Percentiles rank a stretch among this genome's conserved stretches.
These are phyloP conservation scores for Holothuria leucospilota DNA, from an alignment of 53 echinoderm and acorn worm species.

Conservation along the genomic window DNA sequence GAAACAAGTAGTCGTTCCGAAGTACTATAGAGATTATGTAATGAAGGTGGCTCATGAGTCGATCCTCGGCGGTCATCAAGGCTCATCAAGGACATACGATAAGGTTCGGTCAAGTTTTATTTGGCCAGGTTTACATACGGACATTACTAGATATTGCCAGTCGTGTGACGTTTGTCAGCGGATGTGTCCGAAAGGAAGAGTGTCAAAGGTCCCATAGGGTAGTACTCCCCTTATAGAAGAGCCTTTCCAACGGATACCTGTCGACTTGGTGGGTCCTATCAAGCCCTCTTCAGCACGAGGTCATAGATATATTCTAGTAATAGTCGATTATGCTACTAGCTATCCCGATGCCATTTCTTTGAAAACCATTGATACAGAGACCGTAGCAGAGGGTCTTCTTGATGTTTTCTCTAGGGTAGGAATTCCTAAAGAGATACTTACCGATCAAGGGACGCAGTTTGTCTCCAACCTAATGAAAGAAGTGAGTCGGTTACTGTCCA, in stretches of 20 bases:
- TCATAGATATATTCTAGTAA: constrained; percentile 29
- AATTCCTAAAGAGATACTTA: no score
- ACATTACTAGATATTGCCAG: constrained; percentile 39
- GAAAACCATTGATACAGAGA: no score
- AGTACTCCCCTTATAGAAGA: constrained; percentile 48
- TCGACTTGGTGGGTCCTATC: constrained; percentile 39
- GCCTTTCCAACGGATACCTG: constrained; percentile 47
- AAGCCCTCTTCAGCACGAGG: not conserved
- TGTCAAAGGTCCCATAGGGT: constrained; percentile 46
- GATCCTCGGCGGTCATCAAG: constrained; percentile 32
- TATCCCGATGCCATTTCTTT: no score
- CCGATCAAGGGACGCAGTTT: constrained; percentile 50
- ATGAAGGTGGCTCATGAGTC: constrained; percentile 36
- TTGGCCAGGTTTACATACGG: constrained; percentile 29
- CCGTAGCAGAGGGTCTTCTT: no score
- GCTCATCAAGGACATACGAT: constrained; percentile 26
- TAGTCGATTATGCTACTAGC: constrained; percentile 37
- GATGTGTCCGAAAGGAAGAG: constrained; percentile 40
- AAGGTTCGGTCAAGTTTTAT: constrained; percentile 33
- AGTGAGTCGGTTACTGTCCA: constrained; percentile 49
- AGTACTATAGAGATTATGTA: not conserved
- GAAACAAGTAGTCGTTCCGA: constrained; percentile 39
- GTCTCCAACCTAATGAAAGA: constrained; percentile 43
- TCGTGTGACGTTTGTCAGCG: constrained; percentile 50
- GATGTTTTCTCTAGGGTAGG: no score